Base-by-base conservation (phyloP, 2,888 invertebrate genomes). In the Zhengitettix transpicula region DNA sequence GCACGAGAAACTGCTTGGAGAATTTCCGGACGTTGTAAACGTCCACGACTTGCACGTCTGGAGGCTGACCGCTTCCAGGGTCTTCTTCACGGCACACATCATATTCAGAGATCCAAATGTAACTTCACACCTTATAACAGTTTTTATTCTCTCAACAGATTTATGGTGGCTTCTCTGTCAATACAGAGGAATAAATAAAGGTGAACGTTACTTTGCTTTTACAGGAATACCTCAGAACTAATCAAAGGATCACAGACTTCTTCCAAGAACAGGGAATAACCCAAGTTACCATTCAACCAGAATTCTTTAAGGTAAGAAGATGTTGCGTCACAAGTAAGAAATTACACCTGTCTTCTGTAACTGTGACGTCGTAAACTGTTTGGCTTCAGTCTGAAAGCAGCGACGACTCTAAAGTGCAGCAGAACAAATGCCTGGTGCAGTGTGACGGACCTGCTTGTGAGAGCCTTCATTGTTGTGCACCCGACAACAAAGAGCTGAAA, bases 31-130 rank as follows among this genome's bases (percentile, higher is more conserved):
- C 62, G 83, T 88, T 60, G 74, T 83, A 0, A 85, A 83, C 68
- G 84, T 92, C 17, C 93, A 93, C 69, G 92, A 93, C 73, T 78
- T 93, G 52, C 93, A 93, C 69, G 85, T 93, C 28, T 93, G 93
- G 92, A 88, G 90, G 67, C 74, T 93, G 63, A 87, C 89, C 8
- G 81, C 86, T 0, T 81, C 83, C 66, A 83, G 85, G 71, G 81
- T 87, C 47, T 86, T 92, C 56, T 89, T 89, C 28, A 92, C 93
- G 0, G 88, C 86, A 5, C 93, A 93, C 69, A 83, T 93, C 10
- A 83, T 85, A 66, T 85, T 87, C 68, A 74, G 80, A 65, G 81
- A 82, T 69, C 81, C 83, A 40, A 76, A 76, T 70, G 80, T 80
- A 67, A 68, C 67, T 58, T 55, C 54, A 64, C 61, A 52, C 57